A percentile compares a stretch with the other conserved stretches of the same genome.
These are phyloP conservation scores for Oedothorax gibbosus DNA, from an alignment of 1,140 invertebrate genomes.

Conservation along the genomic window DNA sequence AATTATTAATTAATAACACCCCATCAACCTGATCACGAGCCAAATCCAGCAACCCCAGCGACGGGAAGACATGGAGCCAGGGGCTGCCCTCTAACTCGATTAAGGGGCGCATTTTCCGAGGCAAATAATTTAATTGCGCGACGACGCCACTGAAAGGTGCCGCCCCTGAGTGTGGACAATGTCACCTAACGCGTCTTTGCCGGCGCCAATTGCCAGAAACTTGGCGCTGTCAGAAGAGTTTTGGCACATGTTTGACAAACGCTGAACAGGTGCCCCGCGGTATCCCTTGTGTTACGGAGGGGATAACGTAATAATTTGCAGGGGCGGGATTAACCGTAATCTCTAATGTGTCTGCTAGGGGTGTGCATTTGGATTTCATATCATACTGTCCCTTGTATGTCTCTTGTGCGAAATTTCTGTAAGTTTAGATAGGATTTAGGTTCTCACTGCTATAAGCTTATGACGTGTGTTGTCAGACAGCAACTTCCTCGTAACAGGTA, in stretches of 20 bases:
- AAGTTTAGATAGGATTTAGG: no score
- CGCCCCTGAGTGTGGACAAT: constrained; percentile 46
- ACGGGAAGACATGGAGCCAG: constrained; percentile 34
- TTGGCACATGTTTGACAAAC: constrained; percentile 27
- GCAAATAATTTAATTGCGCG: constrained; percentile 56
- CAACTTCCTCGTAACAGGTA: no score
- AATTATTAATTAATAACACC: background rate
- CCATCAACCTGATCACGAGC: background rate
- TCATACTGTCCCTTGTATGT: no score
- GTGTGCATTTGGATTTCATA: no score
- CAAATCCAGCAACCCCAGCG: constrained; percentile 50
- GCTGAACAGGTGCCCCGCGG: constrained; percentile 37
- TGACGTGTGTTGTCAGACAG: no score
- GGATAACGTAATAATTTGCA: constrained; percentile 3
- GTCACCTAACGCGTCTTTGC: constrained; percentile 58
- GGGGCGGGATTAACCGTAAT: no score
- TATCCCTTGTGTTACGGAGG: background rate
- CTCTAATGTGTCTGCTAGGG: no score
- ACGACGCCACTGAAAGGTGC: constrained; percentile 51
- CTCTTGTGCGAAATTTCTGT: no score
- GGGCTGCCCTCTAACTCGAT: constrained; percentile 30
- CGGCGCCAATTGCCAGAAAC: constrained; percentile 41
- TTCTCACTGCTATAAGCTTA: no score
- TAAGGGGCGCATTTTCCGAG: constrained; percentile 51
- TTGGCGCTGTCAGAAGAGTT: constrained; percentile 52